Evolutionary conservation across 2,113 vertebrate species (phyloP).

Genomic region (Galeopterus variegatus): DNA sequence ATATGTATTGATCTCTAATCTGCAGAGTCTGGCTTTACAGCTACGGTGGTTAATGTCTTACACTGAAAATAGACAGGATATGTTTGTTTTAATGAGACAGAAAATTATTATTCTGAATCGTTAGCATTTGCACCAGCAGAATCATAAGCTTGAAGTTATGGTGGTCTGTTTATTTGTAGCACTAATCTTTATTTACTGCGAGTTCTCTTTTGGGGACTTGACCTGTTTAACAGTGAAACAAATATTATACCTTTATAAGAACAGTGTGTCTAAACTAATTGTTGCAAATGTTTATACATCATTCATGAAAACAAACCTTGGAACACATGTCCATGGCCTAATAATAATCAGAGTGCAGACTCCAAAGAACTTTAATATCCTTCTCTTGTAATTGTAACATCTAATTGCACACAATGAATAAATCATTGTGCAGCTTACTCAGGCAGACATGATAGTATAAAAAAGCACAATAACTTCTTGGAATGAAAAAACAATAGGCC

Average conservation of each 20-base stretch:
- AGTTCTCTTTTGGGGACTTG: neutral
- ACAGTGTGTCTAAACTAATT: neutral
- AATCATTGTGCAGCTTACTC: neutral
- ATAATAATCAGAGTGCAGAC: neutral
- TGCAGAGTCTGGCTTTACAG: neutral
- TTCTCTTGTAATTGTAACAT: neutral
- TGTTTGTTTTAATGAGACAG: accelerated
- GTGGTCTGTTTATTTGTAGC: neutral
- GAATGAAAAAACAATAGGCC: neutral
- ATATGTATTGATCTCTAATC: neutral
- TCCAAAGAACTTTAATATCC: neutral
- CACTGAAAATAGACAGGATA: neutral
- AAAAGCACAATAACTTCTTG: neutral
- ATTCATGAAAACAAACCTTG: neutral
- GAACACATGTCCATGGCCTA: neutral
- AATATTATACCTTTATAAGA: neutral
- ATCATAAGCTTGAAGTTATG: neutral
- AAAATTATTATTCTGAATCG: neutral
- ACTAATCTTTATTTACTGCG: neutral
- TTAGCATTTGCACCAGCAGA: neutral
- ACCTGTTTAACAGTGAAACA: neutral
- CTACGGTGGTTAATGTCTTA: neutral
- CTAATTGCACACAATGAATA: neutral
- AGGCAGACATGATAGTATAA: neutral
- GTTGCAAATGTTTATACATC: too few species aligned